A percentile compares a stretch with the other conserved stretches of the same genome.
Conservation (phyloP, 2,797 vertebrate genomes). For the Pipistrellus kuhlii region DNA sequence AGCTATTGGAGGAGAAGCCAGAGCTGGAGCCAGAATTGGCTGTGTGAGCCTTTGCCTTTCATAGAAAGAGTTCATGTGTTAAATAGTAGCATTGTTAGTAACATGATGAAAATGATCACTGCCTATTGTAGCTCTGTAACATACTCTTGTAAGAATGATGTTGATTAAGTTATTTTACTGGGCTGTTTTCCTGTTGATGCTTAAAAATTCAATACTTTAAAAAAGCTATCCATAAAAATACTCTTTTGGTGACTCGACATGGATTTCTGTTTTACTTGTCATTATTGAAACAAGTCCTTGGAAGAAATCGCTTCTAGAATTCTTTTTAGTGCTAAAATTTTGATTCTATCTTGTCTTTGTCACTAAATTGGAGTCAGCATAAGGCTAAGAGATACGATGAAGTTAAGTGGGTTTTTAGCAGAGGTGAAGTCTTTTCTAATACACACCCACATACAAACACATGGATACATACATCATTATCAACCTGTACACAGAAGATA, state of each 20-base stretch:
- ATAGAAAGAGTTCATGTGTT: conserved; percentile 56
- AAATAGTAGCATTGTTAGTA: conserved; percentile 46
- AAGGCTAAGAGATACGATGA: conserved; percentile 7
- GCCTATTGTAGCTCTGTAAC: neutral
- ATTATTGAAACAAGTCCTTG: conserved; percentile 52
- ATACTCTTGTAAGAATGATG: conserved; percentile 37
- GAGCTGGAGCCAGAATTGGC: neutral
- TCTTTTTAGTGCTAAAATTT: conserved; percentile 50
- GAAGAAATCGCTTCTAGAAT: neutral
- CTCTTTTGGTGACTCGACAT: neutral
- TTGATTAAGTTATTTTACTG: conserved; percentile 63
- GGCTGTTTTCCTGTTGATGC: conserved; percentile 2
- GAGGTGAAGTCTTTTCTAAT: conserved; percentile 36
- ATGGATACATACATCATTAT: neutral
- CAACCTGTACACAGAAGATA: conserved; percentile 24
- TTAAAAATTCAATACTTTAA: conserved; percentile 63
- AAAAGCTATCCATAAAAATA: conserved; percentile 52
- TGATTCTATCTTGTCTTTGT: conserved; percentile 13
- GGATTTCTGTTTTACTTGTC: conserved; percentile 45
- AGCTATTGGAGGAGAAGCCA: conserved; percentile 25
- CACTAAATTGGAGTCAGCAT: conserved; percentile 46
- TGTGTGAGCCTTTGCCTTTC: neutral
- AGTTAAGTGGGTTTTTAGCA: conserved; percentile 50
- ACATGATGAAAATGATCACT: conserved; percentile 44
- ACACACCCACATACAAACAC: neutral